phyloP scores from a whole-genome alignment of 1,140 invertebrate genomes.

The Acyrthosiphon pisum region DNA sequence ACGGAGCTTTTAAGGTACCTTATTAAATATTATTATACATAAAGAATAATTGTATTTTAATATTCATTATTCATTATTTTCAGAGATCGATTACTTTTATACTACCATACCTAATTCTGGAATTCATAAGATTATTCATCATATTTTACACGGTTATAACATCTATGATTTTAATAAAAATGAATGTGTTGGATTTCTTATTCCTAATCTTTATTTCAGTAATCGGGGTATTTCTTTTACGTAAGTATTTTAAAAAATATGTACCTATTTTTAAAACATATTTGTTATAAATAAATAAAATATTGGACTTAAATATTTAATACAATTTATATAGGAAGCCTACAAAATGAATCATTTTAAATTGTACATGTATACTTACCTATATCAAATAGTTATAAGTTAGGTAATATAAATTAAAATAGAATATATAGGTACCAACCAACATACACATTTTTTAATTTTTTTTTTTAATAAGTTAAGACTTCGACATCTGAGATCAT shows the following conservation, averaged over 20 bases:
- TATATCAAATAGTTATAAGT: too few species aligned
- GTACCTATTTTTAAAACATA: not conserved
- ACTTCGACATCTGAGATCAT: too few species aligned
- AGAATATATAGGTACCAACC: too few species aligned
- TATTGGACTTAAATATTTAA: not conserved
- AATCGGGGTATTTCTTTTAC: constrained; percentile 29
- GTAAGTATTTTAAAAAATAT: not conserved
- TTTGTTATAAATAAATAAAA: not conserved
- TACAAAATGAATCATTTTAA: too few species aligned
- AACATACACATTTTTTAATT: too few species aligned
- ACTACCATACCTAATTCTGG: constrained; percentile 28
- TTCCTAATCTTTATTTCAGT: constrained; percentile 48
- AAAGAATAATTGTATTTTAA: not conserved
- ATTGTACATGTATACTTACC: too few species aligned
- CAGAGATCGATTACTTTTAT: constrained; percentile 32
- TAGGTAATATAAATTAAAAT: too few species aligned
- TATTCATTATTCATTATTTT: not conserved
- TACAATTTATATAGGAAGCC: not conserved
- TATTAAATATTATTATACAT: not conserved
- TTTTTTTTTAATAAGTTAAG: too few species aligned
- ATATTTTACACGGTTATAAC: constrained; percentile 26
- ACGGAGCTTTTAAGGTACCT: constrained; percentile 41
- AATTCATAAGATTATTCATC: constrained; percentile 15
- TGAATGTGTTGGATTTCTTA: constrained; percentile 41
- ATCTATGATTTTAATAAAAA: constrained; percentile 47